A percentile compares a stretch with the other conserved stretches of the same genome.
Conservation (phyloP, 2,113 vertebrate genomes). For the Tympanuchus pallidicinctus region DNA sequence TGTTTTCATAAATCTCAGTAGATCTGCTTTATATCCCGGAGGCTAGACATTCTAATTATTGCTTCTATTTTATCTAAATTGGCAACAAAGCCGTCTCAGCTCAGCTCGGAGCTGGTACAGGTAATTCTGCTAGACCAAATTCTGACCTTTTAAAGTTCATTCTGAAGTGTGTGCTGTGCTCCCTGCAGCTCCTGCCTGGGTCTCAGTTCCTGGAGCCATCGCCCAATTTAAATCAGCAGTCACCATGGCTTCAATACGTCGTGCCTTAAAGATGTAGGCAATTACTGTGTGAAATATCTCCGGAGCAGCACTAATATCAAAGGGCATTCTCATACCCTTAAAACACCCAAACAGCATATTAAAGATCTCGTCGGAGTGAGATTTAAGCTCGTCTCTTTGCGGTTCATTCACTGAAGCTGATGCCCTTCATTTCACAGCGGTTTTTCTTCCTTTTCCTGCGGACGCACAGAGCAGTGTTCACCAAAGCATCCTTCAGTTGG, state of each 20-base stretch:
- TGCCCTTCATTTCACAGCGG: slow-evolving; percentile 66
- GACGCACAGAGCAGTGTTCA: neutral
- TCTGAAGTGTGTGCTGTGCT: slow-evolving; percentile 31
- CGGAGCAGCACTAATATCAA: slow-evolving; percentile 68
- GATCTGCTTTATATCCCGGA: slow-evolving; percentile 59
- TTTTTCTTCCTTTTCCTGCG: slow-evolving; percentile 34
- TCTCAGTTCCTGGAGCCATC: slow-evolving; percentile 27
- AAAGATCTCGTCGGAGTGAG: slow-evolving; percentile 66
- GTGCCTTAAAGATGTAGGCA: slow-evolving; percentile 64
- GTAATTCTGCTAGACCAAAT: slow-evolving; percentile 64
- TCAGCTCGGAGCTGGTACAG: slow-evolving; percentile 60
- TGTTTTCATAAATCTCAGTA: slow-evolving; percentile 72
- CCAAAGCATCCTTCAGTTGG: slow-evolving; percentile 43
- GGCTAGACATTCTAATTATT: slow-evolving; percentile 72
- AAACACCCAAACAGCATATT: slow-evolving; percentile 67
- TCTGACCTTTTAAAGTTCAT: slow-evolving; percentile 72
- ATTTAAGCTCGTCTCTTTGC: slow-evolving; percentile 61
- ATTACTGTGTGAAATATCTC: slow-evolving; percentile 69
- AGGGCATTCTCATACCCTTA: slow-evolving; percentile 68
- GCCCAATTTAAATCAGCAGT: slow-evolving; percentile 65
- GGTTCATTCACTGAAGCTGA: slow-evolving; percentile 67
- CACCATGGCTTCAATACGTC: slow-evolving; percentile 55
- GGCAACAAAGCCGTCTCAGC: slow-evolving; percentile 63
- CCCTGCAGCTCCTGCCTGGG: neutral
- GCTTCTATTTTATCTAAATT: slow-evolving; percentile 75